Conservation (phyloP, 2,888 invertebrate genomes). For the Oeneis ivallda region DNA sequence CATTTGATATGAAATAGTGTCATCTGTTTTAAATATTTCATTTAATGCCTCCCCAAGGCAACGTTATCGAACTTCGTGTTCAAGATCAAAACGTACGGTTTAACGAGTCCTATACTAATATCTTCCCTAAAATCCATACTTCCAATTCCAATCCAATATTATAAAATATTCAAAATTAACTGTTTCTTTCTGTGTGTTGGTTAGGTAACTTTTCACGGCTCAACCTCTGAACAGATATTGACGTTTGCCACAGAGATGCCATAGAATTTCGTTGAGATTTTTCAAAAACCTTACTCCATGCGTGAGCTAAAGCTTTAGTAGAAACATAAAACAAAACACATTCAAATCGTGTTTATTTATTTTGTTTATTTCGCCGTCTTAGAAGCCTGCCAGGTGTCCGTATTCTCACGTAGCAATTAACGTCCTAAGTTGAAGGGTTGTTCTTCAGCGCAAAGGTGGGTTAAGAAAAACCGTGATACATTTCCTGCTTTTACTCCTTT, state of each 20-base stretch:
- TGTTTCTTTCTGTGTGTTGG: too few relatives aligned
- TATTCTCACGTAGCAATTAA: slow-evolving; percentile 78
- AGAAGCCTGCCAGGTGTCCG: slow-evolving; percentile 61
- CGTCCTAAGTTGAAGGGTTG: slow-evolving; percentile 69
- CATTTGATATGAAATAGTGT: slow-evolving; percentile 79
- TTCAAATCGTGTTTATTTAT: slow-evolving; percentile 53
- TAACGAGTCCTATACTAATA: slow-evolving; percentile 60
- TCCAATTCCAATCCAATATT: too few relatives aligned
- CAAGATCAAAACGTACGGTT: slow-evolving; percentile 55
- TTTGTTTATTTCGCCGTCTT: slow-evolving; percentile 61
- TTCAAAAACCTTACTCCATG: too few relatives aligned
- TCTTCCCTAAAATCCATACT: slow-evolving; percentile 27
- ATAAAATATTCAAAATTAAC: too few relatives aligned
- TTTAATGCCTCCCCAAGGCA: slow-evolving; percentile 72
- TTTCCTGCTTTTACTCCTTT: slow-evolving; percentile 34
- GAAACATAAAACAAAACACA: slow-evolving; percentile 40
- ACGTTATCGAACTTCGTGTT: slow-evolving; percentile 63
- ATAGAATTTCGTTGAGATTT: too few relatives aligned
- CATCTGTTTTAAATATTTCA: slow-evolving; percentile 79
- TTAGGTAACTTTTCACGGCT: too few relatives aligned
- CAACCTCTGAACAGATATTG: too few relatives aligned
- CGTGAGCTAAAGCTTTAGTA: too few relatives aligned
- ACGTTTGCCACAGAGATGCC: too few relatives aligned
- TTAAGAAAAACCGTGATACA: slow-evolving; percentile 46
- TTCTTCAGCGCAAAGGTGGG: slow-evolving; percentile 60